phyloP scores from a whole-genome alignment of 2,113 vertebrate species.

The Zosterops pallidus region DNA sequence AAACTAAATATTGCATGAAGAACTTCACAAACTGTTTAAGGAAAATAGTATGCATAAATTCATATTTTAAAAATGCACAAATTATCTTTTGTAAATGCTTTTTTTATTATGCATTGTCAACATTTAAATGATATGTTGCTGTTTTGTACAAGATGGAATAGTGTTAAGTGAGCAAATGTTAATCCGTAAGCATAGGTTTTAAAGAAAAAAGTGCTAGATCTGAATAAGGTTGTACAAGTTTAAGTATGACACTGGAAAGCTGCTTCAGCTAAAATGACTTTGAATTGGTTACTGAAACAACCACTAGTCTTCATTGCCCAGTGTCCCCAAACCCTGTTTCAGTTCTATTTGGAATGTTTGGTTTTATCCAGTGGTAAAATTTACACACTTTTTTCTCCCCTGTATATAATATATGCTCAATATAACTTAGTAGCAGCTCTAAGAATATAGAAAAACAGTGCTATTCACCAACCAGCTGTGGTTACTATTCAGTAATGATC shows the following conservation, averaged over 20 bases:
- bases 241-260: not conserved
- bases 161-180: constrained; percentile 38
- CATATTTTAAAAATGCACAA: not conserved
- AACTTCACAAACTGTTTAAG: constrained; percentile 15
- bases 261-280: not conserved
- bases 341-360: not conserved
- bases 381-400: not conserved
- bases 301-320: not conserved
- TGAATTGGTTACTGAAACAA: not conserved
- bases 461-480: not conserved
- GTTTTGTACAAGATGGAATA: constrained; percentile 43
- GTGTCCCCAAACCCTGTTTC: not conserved
- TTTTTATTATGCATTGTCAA: constrained; percentile 66
- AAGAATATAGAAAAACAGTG: not conserved
- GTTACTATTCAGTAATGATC: not conserved
- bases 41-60: not conserved
- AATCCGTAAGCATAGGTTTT: not conserved
- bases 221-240: not conserved
- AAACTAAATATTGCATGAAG: not conserved
- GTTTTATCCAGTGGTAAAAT: not conserved
- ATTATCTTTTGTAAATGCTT: constrained; percentile 43
- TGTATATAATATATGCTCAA: not conserved
- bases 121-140: constrained; percentile 23
- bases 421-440: not conserved
- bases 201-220: not conserved